A percentile compares a stretch with the other conserved stretches of the same genome.
phyloP scores from a whole-genome alignment of 92 coral and sea anemone genomes.

The Zoanthus gigantus region DNA sequence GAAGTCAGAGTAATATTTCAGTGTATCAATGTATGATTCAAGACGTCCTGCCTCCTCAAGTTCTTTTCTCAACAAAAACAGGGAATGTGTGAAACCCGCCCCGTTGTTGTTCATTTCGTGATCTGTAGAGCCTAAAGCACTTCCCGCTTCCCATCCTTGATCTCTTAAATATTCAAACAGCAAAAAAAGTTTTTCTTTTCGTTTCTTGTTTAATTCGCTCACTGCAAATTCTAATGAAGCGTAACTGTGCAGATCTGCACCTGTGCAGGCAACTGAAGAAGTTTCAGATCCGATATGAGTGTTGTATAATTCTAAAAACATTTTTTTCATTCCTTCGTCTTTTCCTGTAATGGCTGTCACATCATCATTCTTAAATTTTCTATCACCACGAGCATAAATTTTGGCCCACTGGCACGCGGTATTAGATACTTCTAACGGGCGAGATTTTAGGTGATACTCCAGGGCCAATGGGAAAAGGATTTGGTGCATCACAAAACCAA shows the following conservation, averaged over 20 bases:
- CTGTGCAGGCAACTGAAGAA: background rate
- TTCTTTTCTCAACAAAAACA: conserved; percentile 65
- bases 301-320: background rate
- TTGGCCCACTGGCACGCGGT: background rate
- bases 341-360: background rate
- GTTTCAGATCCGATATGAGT: background rate
- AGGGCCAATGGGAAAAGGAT: background rate
- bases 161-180: conserved; percentile 57
- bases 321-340: background rate
- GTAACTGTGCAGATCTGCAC: conserved; percentile 5
- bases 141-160: conserved; percentile 78
- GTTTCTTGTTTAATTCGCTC: conserved; percentile 23
- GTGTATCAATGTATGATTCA: conserved; percentile 31
- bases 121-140: conserved; percentile 66
- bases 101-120: conserved; percentile 74
- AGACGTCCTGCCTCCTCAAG: background rate
- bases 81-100: conserved; percentile 72
- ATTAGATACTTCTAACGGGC: background rate
- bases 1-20: conserved; percentile 67
- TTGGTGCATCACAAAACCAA: background rate
- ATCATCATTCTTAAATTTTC: background rate
- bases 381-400: background rate
- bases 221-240: background rate
- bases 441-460: background rate
- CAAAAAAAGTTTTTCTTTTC: conserved; percentile 39